These are phyloP conservation scores for Anolis apletophallus DNA, from an alignment of 2,797 vertebrate species.

Conservation along the genomic window DNA sequence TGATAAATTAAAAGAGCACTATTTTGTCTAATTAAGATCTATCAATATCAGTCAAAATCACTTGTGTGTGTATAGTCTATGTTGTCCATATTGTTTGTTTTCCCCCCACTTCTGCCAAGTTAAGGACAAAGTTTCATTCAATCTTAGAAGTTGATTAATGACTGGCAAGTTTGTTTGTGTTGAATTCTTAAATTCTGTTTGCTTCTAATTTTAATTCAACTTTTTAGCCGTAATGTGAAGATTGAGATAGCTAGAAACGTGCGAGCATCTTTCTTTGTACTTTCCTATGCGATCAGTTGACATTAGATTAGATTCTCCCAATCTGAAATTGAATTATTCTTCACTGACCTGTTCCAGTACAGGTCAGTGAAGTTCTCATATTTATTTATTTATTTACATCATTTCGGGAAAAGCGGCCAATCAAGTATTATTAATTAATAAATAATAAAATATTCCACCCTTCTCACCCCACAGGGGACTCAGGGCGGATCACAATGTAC, in stretches of 20 bases:
- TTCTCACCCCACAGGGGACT: too few species aligned
- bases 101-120: constrained; percentile 4
- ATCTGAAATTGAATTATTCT: neutral
- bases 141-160: constrained; percentile 16
- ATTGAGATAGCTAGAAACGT: neutral
- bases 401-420: too few species aligned
- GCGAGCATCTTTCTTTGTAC: neutral
- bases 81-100: neutral
- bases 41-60: neutral
- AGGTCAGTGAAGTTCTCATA: neutral
- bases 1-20: neutral
- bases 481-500: too few species aligned
- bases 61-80: rapidly evolving
- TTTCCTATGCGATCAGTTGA: neutral
- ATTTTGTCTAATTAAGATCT: constrained; percentile 16
- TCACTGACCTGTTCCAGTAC: neutral
- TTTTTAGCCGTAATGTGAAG: neutral
- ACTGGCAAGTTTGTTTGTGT: neutral
- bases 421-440: too few species aligned
- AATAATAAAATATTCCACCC: too few species aligned
- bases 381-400: too few species aligned
- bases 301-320: neutral
- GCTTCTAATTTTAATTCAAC: constrained; percentile 8
- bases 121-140: constrained; percentile 23
- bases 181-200: neutral